phyloP scores from a whole-genome alignment of 1,140 invertebrate species.

The Nomia melanderi region DNA sequence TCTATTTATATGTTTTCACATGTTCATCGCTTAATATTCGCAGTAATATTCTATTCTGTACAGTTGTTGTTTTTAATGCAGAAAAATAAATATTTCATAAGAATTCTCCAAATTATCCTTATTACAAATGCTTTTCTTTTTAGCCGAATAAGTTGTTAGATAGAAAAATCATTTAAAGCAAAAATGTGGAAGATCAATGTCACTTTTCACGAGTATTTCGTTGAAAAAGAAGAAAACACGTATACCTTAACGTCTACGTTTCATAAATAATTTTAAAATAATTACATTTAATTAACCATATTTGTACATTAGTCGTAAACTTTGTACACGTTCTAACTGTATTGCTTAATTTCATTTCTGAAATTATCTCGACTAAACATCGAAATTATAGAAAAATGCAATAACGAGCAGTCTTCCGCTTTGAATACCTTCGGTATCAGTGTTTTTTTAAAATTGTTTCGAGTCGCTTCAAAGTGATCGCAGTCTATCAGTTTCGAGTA shows the following conservation, averaged over 20 bases:
- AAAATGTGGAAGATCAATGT: neutral
- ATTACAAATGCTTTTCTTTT: too few species aligned
- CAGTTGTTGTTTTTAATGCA: neutral
- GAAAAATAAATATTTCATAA: neutral
- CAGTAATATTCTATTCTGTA: conserved; percentile 1
- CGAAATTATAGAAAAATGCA: conserved; percentile 47
- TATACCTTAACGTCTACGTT: conserved; percentile 18
- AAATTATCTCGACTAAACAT: neutral
- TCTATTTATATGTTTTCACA: conserved; percentile 5
- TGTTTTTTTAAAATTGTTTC: neutral
- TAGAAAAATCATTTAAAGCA: conserved; percentile 21
- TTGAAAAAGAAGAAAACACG: conserved; percentile 11
- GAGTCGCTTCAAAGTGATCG: neutral
- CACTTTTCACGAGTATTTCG: conserved; percentile 36
- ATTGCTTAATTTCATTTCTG: neutral
- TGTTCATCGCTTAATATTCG: neutral
- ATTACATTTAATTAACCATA: conserved; percentile 16
- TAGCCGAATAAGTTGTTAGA: conserved; percentile 15
- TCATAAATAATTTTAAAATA: conserved; percentile 41
- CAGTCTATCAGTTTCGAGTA: conserved; percentile 5
- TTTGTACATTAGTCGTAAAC: conserved; percentile 44
- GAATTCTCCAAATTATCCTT: too few species aligned
- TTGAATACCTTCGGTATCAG: conserved; percentile 16
- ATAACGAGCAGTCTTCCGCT: conserved; percentile 35
- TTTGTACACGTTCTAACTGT: conserved; percentile 23